Conservation (phyloP, 2,888 invertebrate species). For the Aelia acuminata region DNA sequence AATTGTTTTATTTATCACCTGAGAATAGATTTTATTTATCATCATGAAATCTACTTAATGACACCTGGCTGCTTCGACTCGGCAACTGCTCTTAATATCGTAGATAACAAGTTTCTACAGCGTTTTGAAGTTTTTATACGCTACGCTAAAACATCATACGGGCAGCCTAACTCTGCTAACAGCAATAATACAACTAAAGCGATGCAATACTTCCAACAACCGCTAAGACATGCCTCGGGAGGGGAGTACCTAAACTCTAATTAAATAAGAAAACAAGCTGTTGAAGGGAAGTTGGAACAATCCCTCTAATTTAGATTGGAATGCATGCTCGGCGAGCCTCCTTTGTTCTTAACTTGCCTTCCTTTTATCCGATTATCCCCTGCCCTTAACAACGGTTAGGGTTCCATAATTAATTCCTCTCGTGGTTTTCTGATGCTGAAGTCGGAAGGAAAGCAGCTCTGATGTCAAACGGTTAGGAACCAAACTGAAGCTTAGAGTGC, state of each 20-base stretch:
- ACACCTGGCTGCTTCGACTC: too few relatives aligned
- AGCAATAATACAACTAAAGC: not conserved
- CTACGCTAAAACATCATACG: too few relatives aligned
- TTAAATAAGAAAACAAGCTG: constrained; percentile 27
- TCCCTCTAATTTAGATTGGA: constrained; percentile 15
- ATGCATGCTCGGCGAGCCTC: not conserved
- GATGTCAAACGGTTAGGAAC: not conserved
- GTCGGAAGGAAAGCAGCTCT: not conserved
- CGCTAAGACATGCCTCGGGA: not conserved
- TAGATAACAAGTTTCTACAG: too few relatives aligned
- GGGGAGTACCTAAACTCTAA: not conserved
- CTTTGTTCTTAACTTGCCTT: constrained; percentile 14
- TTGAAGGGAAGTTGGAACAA: not conserved
- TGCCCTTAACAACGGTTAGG: not conserved
- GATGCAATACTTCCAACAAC: not conserved
- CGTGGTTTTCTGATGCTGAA: not conserved
- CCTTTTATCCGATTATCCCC: constrained; percentile 40
- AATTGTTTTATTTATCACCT: too few relatives aligned
- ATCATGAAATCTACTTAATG: too few relatives aligned
- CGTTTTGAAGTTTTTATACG: too few relatives aligned
- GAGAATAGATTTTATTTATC: too few relatives aligned
- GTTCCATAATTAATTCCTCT: constrained; percentile 35
- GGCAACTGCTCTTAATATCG: too few relatives aligned
- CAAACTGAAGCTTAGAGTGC: not conserved
- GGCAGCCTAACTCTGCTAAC: too few relatives aligned